Percentiles rank a stretch among this genome's conserved stretches.
Conservation (phyloP, 2,797 vertebrate genomes). For the Falco columbarius region DNA sequence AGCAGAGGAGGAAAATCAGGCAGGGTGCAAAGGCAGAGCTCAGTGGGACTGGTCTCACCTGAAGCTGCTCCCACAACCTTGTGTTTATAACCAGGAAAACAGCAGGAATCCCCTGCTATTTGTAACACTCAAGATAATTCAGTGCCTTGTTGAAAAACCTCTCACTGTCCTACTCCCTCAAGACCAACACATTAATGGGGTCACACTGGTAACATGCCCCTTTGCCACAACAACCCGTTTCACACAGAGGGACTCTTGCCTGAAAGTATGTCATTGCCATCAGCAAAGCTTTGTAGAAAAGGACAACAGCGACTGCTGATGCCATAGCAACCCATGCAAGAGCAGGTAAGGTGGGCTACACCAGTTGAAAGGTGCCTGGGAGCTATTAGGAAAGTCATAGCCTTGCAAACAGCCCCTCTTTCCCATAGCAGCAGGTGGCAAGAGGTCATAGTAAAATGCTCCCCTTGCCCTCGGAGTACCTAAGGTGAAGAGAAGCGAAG, state of each 20-base stretch:
- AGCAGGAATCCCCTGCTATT: background rate
- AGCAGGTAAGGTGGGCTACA: background rate
- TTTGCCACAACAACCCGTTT: background rate
- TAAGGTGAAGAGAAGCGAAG: background rate
- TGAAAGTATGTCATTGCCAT: background rate
- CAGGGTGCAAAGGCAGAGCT: background rate
- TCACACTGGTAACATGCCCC: background rate
- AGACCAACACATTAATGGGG: background rate
- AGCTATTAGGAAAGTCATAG: background rate
- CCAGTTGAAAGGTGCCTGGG: background rate
- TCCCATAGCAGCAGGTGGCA: background rate
- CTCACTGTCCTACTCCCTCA: background rate
- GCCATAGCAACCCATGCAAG: background rate
- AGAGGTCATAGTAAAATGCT: background rate
- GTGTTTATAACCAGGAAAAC: background rate
- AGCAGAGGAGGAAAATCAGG: background rate
- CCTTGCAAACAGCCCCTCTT: conserved; percentile 12
- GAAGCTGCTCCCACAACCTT: background rate
- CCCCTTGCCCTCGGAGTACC: background rate
- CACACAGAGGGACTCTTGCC: background rate
- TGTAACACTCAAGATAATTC: background rate
- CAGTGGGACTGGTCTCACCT: background rate
- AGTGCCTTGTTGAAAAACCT: background rate
- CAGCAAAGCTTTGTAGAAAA: background rate
- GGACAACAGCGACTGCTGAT: background rate